Evolutionary conservation across 2,113 vertebrate genomes (phyloP), one percentile per base, ranked within the genome.

Genomic region (Anser brachyrhynchus): DNA sequence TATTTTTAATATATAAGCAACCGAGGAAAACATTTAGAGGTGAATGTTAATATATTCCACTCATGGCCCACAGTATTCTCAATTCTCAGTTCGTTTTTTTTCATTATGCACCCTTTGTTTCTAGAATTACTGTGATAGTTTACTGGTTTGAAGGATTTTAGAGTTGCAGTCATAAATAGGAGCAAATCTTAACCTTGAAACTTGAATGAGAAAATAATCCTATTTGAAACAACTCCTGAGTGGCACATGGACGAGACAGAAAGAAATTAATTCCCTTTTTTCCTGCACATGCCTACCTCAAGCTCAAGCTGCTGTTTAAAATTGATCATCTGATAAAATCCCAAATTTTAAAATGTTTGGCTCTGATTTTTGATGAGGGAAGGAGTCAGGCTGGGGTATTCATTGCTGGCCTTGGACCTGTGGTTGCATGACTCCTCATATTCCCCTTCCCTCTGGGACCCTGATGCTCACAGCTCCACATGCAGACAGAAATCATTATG

Each of bases 121-220:
- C 97, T 90, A 84, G 59, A 96, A 96, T 97, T 96, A 95, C 67
- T 88, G 89, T 91, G 96, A 94, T 89, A 92, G 94, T 96, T 93
- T 95, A 84, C 91, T 86, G 85, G 58, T 96, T 97, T 96, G 88
- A 97, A 95, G 76, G 88, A 92, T 94, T 97, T 96, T 59, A 88
- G 87, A 97, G 70, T 82, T 91, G 69, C 37, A 84, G 51, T 96
- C 81, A 93, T 73, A 95, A 96, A 93, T 59, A 94, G 91, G 84
- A 96, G 90, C 35, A 97, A 95, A 96, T 89, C 86, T 92, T 97
- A 96, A 97, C 92, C 90, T 97, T 96, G 82, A 94, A 95, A 95
- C 80, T 67, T 87, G 85, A 97, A 91, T 89, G 92, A 84, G 82
- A 96, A 92, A 96, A 93, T 92, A 95, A 96, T 96, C 93, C 54